Base-by-base conservation (phyloP, 2,888 invertebrate species). In the Ophioninae sp. region DNA sequence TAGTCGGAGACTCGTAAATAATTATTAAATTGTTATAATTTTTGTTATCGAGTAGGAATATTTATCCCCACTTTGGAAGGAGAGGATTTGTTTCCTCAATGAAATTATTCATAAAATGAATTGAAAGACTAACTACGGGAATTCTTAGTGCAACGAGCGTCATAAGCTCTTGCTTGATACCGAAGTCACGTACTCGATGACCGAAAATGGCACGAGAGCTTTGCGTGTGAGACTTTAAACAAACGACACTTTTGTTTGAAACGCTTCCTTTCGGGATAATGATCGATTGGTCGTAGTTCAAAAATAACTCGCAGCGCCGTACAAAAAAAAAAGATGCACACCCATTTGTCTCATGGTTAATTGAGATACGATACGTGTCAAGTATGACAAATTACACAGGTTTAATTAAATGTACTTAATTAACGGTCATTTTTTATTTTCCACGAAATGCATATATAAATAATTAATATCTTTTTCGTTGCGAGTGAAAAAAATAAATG, bases 121-220 rank as follows among this genome's bases (percentile, higher is more conserved):
- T 83, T 62, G 39, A 10, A 37, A 30, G n/a, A 39, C 10, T 50
- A 23, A n/a, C 17, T 50, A 64, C 21, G 73, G 72, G 75, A 73
- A 39, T 74, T 68, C 21, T 76, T 74, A 41, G 67, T 75, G 70
- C 61, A 67, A 30, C 39, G 74, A 79, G 67, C 78, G 74, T 81
- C 65, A 78, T 41, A 78, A 80, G 81, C 37, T 59, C 73, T 75
- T 21, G 62, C 79, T 87, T 86, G 56, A 44, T 41, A 88, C 75
- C 81, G 76, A 20, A 79, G 85, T 89, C 89, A 89, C 89, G 89
- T 89, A 88, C 65, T 23, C 65, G 69, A 6, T 78, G 84, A 85
- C 87, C 87, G 84, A 87, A 88, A 81, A 68, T 82, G 82, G 82
- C 7, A 39, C 21, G 73, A 73, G 20, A 77, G 50, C 70, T 75